Evolutionary conservation across 2,888 invertebrate genomes (phyloP), one percentile per base, ranked within the genome.

Genomic region (Apocheima hispidaria): DNA sequence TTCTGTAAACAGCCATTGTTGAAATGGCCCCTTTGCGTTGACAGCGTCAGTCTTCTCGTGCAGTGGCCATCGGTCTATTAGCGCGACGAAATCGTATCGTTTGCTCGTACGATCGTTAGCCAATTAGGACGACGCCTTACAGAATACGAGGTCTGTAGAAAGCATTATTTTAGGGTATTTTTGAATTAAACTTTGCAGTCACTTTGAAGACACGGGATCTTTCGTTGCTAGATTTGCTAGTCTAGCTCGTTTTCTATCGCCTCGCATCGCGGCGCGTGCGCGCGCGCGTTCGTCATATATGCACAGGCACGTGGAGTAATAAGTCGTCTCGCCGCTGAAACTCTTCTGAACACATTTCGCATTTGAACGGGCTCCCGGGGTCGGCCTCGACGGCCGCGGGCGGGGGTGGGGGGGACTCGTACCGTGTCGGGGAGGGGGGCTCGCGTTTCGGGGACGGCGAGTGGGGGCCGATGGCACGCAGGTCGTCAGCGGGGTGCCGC

Each of bases 291-390:
- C 75, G 87, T 95, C 95, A 96, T 88, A 97, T 97, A 84, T 97
- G 97, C 80, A 97, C 95, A 57, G 96, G 96, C 75, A 97, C 96
- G 86, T 97, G 97, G 0, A 91, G 80, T 56, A 96, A 93, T 65
- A 97, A 87, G 68, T 96, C 96, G 51, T 96, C 95, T 51, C 96
- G 94, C 66, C 95, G 95, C 9, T 94, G 90, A 84, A 97, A 97
- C 71, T 95, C 94, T 48, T 95, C 94, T 55, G 95, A 94, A 83
- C 97, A 97, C 96, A 97, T 97, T 84, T 97, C 97, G 81, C 97
- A 97, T 70, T 95, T 95, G 86, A 94, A 96, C 41, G 95, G 95
- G 57, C 79, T 93, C 73, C 88, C 94, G 59, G 93, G 92, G 14
- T 88, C 82, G 4, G 56, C 18, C 0, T 38, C 48, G 6, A 9